phyloP scores from a whole-genome alignment of 2,888 invertebrate species.

The Drepana falcataria region DNA sequence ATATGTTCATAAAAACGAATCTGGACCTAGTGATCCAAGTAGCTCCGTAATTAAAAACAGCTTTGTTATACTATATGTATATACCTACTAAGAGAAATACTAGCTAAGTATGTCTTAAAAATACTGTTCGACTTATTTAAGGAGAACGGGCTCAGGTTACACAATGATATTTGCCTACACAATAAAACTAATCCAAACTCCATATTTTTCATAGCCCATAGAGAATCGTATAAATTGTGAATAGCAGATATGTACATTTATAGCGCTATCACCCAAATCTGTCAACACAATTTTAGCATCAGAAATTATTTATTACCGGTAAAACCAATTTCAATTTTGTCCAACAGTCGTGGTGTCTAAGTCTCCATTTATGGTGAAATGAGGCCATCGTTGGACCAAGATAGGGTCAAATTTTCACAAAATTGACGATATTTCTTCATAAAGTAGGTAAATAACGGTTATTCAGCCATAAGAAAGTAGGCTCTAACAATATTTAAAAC shows the following conservation, averaged over 20 bases:
- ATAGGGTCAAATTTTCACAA: too few relatives aligned
- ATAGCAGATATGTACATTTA: not conserved
- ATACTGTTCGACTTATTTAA: too few relatives aligned
- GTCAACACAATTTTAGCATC: slow-evolving; percentile 14
- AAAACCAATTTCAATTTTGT: slow-evolving; percentile 21
- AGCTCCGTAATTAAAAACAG: too few relatives aligned
- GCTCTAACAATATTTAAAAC: not conserved
- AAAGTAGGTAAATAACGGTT: not conserved
- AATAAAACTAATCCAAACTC: too few relatives aligned
- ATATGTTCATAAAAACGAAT: too few relatives aligned
- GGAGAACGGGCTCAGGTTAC: too few relatives aligned
- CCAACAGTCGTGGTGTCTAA: not conserved
- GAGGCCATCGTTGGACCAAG: slow-evolving; percentile 6
- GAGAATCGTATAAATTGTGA: not conserved
- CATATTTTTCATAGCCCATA: too few relatives aligned
- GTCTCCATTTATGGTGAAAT: slow-evolving; percentile 13
- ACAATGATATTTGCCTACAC: too few relatives aligned
- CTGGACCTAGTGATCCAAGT: too few relatives aligned
- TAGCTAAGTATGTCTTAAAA: too few relatives aligned
- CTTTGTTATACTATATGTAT: too few relatives aligned
- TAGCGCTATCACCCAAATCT: slow-evolving; percentile 9
- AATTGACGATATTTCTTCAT: not conserved
- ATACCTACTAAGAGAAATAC: too few relatives aligned
- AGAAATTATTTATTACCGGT: slow-evolving; percentile 17
- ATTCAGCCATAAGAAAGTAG: not conserved